These are phyloP conservation scores for Himantopus leucocephalus DNA, from an alignment of 2,113 vertebrate species.

Conservation along the genomic window DNA sequence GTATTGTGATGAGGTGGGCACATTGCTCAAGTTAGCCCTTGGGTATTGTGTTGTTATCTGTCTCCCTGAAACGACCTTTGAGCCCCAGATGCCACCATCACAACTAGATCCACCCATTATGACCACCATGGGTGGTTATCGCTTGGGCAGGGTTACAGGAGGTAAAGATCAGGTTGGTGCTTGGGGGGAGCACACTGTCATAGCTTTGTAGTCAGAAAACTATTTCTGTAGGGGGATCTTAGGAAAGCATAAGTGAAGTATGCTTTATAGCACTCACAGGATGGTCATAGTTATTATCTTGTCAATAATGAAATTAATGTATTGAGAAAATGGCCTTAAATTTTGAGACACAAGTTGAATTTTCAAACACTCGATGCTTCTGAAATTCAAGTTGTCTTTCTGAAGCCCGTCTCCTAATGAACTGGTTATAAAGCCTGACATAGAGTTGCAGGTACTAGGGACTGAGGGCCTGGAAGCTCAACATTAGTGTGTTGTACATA, in stretches of 20 bases:
- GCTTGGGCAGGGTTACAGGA: too few relatives aligned
- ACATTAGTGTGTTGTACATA: neutral
- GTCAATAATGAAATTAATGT: neutral
- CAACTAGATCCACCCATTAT: too few relatives aligned
- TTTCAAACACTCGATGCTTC: neutral
- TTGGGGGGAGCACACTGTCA: too few relatives aligned
- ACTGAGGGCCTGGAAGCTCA: neutral
- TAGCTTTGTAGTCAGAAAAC: neutral
- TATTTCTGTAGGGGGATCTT: neutral
- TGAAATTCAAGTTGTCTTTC: neutral
- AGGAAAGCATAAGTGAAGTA: neutral
- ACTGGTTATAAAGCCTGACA: neutral
- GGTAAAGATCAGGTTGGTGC: too few relatives aligned
- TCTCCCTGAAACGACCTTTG: too few relatives aligned
- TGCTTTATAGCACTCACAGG: neutral
- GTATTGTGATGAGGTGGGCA: too few relatives aligned
- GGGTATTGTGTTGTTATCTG: too few relatives aligned
- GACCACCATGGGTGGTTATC: too few relatives aligned
- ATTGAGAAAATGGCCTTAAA: neutral
- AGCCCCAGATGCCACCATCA: too few relatives aligned
- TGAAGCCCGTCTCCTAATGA: neutral
- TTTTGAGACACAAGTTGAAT: neutral
- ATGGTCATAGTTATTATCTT: neutral
- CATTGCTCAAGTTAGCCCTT: too few relatives aligned
- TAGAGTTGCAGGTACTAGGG: neutral